Base-by-base conservation (phyloP, 1,140 invertebrate genomes). In the Cryptotermes secundus region DNA sequence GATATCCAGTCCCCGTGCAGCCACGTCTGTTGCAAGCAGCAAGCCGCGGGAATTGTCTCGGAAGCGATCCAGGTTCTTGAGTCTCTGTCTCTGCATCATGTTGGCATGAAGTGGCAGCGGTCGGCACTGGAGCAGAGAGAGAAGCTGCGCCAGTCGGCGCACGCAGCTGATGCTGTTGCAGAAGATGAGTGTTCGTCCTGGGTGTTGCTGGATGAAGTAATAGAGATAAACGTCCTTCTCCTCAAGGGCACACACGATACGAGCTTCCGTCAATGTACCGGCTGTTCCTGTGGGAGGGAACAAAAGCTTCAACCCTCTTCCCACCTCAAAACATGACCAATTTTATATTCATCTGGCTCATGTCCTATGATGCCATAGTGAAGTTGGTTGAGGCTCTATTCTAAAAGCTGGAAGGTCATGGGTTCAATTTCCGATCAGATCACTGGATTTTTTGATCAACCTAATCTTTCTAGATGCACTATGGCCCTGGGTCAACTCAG, bases 121-220 rank as follows among this genome's bases (percentile, higher is more conserved):
- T 82, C 93, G 91, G 88, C 95, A 95, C 83, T 95, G 91, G 6
- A 99, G 91, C 85, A 97, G 89, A 0, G 91, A 92, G 59, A 99
- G 94, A 34, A 99, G 89, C 84, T 95, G 96, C 0, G 95, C 92
- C 79, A 99, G 91, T 85, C 97, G 91, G 85, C 96, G 90, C 0
- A 99, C 96, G 90, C 97, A 97, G 84, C 97, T 96, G 85, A 99
- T 99, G 83, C 97, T 98, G 90, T 99, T 99, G 87, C 96, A 97
- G 91, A 99, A 99, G n/a, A 99, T 94, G 45, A 99, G 92, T 6
- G 97, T 99, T 84, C 97, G 90, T 0, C 97, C 98, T 1, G 93
- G 93, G 90, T 99, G 95, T 81, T 93, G 92, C 86, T 94, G 92
- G 26, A 99, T 88, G 86, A 99, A 96, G 88, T 99, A 99, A 89